Evolutionary conservation across 2,888 invertebrate species (phyloP), one percentile per base, ranked within the genome.

Genomic region (Isotomurus palustris): DNA sequence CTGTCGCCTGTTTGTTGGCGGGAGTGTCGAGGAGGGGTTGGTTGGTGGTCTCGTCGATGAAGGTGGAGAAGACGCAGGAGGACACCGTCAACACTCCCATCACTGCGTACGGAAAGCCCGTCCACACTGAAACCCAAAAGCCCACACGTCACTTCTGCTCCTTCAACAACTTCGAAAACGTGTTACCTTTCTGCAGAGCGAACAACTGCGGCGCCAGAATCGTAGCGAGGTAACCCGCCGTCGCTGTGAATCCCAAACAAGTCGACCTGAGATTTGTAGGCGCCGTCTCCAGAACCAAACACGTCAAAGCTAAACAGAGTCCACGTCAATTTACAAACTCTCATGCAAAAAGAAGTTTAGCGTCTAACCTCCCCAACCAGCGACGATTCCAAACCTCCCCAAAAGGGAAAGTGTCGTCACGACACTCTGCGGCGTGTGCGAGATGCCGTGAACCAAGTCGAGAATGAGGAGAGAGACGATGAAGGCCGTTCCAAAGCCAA

Each of bases 131-230:
- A 22, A 50, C 5, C 24, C 3, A 43, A 17, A 12, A n/a, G n/a
- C n/a, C n/a, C n/a, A n/a, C n/a, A n/a, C n/a, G n/a, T n/a, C n/a
- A n/a, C n/a, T n/a, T n/a, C n/a, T n/a, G n/a, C n/a, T n/a, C n/a
- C n/a, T n/a, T n/a, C n/a, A n/a, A n/a, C n/a, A n/a, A n/a, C n/a
- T 12, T 8, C 32, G 12, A 32, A 32, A 32, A 12, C 12, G n/a
- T n/a, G n/a, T 8, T 51, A 60, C 60, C 21, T 35, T 28, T 17
- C 10, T 49, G 48, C n/a, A 64, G 28, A 1, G 56, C 38, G 43
- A 60, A 61, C 14, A 64, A 43, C 48, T 61, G 61, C n/a, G 64
- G 61, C 10, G 60, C 60, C 10, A 64, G 25, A 2, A 64, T 48
- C 2, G 54, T 56, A 14, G 58, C 64, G 24, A 60, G 45, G 27